A percentile compares a stretch with the other conserved stretches of the same genome.
Evolutionary conservation across 2,113 vertebrate species (phyloP).

Genomic region (Gymnorhina tibicen): DNA sequence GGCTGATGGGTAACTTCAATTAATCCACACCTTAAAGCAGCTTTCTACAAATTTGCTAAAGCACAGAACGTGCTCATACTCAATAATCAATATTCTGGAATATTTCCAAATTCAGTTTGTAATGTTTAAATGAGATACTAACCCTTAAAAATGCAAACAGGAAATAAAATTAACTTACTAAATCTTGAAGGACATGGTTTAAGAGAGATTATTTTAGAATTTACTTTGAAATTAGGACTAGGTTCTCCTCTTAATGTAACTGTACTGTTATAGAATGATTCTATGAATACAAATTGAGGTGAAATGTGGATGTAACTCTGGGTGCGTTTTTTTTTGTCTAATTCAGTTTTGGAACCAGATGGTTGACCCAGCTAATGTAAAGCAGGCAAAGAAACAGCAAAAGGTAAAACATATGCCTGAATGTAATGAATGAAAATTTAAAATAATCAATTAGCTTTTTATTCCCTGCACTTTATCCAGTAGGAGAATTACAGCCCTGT

Average conservation of each 20-base stretch:
- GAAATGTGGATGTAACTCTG: neutral
- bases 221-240: slow-evolving; percentile 3
- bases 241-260: neutral
- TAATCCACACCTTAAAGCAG: neutral
- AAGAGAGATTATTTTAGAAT: neutral
- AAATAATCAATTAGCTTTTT: neutral
- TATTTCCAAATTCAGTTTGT: neutral
- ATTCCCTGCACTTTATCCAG: neutral
- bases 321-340: neutral
- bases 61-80: neutral
- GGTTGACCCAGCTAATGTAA: neutral
- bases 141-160: neutral
- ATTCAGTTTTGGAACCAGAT: neutral
- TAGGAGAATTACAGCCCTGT: neutral
- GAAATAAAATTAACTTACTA: neutral
- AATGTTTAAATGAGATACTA: slow-evolving; percentile 3
- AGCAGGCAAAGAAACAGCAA: neutral
- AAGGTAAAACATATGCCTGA: neutral
- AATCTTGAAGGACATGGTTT: neutral
- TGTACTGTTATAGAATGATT: neutral
- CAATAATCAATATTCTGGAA: neutral
- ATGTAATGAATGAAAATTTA: neutral
- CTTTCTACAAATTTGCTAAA: neutral
- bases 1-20: neutral
- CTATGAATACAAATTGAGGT: neutral